phyloP scores from a whole-genome alignment of 2,888 invertebrate species.

The Digitonthophagus gazella region DNA sequence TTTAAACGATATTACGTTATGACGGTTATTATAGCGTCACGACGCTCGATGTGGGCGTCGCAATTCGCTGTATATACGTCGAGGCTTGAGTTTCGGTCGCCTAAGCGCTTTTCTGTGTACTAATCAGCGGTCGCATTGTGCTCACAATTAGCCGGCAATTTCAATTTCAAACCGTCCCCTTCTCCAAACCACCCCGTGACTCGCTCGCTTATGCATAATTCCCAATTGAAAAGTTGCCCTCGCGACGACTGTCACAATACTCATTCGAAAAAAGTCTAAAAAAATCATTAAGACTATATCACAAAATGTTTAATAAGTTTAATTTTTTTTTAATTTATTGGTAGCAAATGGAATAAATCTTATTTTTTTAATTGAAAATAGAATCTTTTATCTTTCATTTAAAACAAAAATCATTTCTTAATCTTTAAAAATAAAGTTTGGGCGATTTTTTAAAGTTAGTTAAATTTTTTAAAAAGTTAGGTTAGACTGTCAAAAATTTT shows the following conservation, averaged over 20 bases:
- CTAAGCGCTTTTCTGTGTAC: constrained; percentile 17
- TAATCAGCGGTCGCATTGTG: constrained; percentile 16
- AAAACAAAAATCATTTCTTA: too few species aligned
- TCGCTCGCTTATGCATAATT: constrained; percentile 14
- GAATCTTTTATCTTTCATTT: too few species aligned
- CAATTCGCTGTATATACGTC: too few species aligned
- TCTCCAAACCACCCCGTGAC: not conserved
- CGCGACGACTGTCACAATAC: not conserved
- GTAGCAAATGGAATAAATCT: too few species aligned
- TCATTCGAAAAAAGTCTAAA: not conserved
- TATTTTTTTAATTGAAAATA: too few species aligned
- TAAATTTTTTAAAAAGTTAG: too few species aligned
- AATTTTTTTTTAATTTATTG: too few species aligned
- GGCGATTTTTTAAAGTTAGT: too few species aligned
- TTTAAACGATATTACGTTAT: not conserved
- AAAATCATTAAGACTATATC: not conserved
- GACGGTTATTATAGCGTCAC: not conserved
- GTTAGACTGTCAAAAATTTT: too few species aligned
- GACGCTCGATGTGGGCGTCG: too few species aligned
- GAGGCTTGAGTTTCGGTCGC: not conserved
- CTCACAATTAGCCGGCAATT: constrained; percentile 11
- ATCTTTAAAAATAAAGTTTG: too few species aligned
- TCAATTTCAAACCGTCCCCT: not conserved
- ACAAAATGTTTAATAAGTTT: too few species aligned
- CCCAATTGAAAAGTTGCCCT: constrained; percentile 10